A percentile compares a stretch with the other conserved stretches of the same genome.
Conservation (phyloP, 2,797 vertebrate species). For the Spatula clypeata region DNA sequence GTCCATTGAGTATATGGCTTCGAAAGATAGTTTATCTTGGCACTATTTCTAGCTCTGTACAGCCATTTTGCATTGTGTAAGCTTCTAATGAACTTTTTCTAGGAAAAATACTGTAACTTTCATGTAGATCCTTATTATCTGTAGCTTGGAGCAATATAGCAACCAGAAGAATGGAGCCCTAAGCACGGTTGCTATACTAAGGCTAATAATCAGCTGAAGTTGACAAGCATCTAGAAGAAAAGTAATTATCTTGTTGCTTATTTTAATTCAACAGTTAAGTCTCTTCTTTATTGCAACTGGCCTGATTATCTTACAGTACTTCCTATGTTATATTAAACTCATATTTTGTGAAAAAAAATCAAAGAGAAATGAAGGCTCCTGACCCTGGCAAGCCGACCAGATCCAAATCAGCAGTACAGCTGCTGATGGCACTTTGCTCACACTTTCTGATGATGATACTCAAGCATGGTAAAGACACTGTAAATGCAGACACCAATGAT, state of each 20-base stretch:
- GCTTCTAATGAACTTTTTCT: background rate
- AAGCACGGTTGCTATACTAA: background rate
- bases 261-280: background rate
- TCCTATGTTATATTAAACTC: background rate
- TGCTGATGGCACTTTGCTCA: background rate
- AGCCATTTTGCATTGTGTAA: background rate
- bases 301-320: background rate
- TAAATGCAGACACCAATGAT: background rate
- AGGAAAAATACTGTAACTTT: background rate
- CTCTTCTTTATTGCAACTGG: background rate
- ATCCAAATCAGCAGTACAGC: background rate
- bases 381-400: background rate
- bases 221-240: background rate
- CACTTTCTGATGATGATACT: background rate
- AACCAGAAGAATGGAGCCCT: background rate
- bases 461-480: background rate
- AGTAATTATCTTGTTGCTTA: background rate
- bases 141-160: background rate
- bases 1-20: background rate
- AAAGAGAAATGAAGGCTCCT: background rate
- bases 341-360: background rate
- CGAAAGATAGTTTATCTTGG: background rate
- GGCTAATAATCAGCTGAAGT: background rate
- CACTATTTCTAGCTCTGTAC: background rate
- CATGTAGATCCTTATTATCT: background rate